Conservation (phyloP, 2,113 vertebrate genomes). For the Pomatorhinus ruficollis region DNA sequence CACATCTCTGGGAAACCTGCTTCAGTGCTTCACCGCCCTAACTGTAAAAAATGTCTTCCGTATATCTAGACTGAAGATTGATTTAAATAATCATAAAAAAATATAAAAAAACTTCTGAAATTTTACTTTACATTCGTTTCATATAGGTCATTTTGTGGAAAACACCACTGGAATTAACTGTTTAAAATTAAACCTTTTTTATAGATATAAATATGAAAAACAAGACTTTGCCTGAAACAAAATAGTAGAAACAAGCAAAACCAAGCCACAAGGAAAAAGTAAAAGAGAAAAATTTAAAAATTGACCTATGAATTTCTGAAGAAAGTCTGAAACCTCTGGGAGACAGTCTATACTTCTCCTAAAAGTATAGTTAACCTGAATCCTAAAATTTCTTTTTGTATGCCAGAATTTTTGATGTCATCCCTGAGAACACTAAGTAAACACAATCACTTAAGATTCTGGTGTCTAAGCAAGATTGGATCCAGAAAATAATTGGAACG, state of each 20-base stretch:
- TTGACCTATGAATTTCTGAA: background rate
- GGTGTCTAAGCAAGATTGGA: background rate
- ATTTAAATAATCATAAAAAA: background rate
- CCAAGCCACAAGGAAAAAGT: accelerated
- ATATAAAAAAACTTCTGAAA: background rate
- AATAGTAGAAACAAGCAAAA: background rate
- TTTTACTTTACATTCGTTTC: background rate
- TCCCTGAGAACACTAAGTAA: background rate
- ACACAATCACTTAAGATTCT: background rate
- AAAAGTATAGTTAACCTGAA: background rate
- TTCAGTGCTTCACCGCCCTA: background rate
- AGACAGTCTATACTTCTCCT: background rate
- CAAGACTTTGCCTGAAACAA: background rate
- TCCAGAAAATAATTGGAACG: background rate
- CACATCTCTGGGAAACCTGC: background rate
- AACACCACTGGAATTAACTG: background rate
- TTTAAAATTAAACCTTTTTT: background rate
- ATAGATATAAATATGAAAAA: background rate
- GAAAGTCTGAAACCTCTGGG: background rate
- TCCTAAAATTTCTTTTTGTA: background rate
- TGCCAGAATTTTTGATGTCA: background rate
- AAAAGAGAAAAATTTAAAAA: background rate
- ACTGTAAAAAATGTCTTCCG: background rate
- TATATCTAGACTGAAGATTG: background rate
- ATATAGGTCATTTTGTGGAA: background rate